Base-by-base conservation (phyloP, 1,140 invertebrate species). In the Macrosteles quadrilineatus region DNA sequence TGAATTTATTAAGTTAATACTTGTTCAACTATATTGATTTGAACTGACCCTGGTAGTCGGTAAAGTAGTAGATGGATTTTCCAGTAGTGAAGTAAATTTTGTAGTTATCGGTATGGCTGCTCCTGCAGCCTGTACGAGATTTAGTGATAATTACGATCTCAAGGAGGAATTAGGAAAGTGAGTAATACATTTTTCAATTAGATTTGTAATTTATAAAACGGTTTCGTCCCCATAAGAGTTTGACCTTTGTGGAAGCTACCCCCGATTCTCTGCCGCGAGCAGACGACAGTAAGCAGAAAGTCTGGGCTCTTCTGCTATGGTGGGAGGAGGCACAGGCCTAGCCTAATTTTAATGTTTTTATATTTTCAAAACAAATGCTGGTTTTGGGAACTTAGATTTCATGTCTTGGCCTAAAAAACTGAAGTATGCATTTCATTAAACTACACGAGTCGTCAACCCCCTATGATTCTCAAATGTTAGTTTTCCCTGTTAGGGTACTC, bases 161-260 rank as follows among this genome's bases (percentile, higher is more conserved):
- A 99, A 99, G 86, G 98, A 99, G 85, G 98, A 99, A 87, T 88
- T 99, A 77, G 98, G 98, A 83, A 99, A 99, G 95, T 97, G 90
- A 93, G 95, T 95, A 83, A 11, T 45, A 11, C n/a, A 50, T 43
- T 67, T 71, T 67, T 27, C 23, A 25, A 27, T 6, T 6, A 31
- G 27, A 55, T 19, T 50, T 47, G 67, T 30, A 2, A 29, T 43
- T 50, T 63, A 25, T 36, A 32, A 55, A 19, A 27, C 27, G 12
- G 23, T 31, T 32, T 17, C 30, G 23, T 30, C 12, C 11, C 32
- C 69, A 53, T 64, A n/a, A 64, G 67, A 67, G 19, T 19, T 59
- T 55, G 43, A 63, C 55, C 57, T 65, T 57, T 62, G 47, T 14
- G 40, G 59, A 55, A 59, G 31, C 57, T 64, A 1, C 43, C 21